Conservation (phyloP, 2,113 vertebrate genomes). For the Typhlomys cinereus region DNA sequence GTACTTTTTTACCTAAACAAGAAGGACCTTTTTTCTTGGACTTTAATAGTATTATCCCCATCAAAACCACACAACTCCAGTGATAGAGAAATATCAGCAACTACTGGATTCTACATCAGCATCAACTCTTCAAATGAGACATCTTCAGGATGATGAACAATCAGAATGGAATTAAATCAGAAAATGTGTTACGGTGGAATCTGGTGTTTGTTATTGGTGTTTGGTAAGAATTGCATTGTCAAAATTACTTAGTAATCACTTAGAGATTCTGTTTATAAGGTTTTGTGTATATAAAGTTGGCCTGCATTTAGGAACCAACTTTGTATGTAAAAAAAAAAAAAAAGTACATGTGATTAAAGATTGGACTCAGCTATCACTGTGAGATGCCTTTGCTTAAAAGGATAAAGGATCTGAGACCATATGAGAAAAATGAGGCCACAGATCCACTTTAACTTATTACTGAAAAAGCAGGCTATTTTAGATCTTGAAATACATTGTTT, state of each 20-base stretch:
- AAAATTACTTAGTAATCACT: background rate
- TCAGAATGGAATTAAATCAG: conserved; percentile 1
- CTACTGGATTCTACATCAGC: background rate
- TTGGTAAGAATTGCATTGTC: conserved; percentile 26
- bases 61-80: conserved; percentile 94
- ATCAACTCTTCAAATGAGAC: conserved; percentile 3
- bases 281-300: conserved; percentile 42
- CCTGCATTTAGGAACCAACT: conserved; percentile 13
- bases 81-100: conserved; percentile 80
- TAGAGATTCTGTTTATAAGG: conserved; percentile 26
- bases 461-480: background rate
- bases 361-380: conserved; percentile 32
- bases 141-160: background rate
- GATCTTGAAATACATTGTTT: background rate
- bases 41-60: conserved; percentile 89
- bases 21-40: conserved; percentile 99
- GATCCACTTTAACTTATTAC: background rate
- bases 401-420: background rate
- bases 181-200: background rate
- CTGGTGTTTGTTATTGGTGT: conserved; percentile 54
- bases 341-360: background rate
- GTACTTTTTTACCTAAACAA: conserved; percentile 97
- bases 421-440: background rate
- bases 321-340: conserved; percentile 6
- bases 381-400: conserved; percentile 4